Base-by-base conservation (phyloP, 2,113 vertebrate genomes). In the Ctenomys sociabilis region DNA sequence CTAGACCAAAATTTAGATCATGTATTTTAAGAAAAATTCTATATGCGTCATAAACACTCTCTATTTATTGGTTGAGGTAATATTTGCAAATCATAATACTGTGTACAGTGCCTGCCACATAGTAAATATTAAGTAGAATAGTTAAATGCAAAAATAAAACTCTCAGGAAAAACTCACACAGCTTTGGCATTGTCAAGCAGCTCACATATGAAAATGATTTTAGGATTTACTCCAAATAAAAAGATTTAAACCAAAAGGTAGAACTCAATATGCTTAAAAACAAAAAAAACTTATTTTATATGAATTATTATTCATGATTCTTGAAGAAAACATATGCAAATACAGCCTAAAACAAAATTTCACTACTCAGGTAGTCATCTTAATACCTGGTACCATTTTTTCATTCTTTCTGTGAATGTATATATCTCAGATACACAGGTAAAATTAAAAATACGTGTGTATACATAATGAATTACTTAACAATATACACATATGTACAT, bases 231-330 rank as follows among this genome's bases (percentile, higher is more conserved):
- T 30, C n/a, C 35, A 43, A 61, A 88, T 59, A 92, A 85, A 19
- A 24, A 87, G 10, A 88, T 93, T 94, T 88, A 95, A 97, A 70
- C 21, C 35, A 97, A 59, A 64, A 73, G 82, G 85, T 83, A 90
- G 68, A 68, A 91, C 2, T 87, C 24, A 91, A 73, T 88, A 61
- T 87, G 12, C 85, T 95, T 83, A 59, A 88, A 93, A 95, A 77
- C 45, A 82, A n/a, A 72, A 63, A 63, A 93, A 57, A 54, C 40
- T 43, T 94, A 52, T 52, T 92, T 97, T 77, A 90, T 2, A 63
- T 8, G 95, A 83, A 77, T 92, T 87, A 35, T 88, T 66, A 77
- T 85, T 88, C 45, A 81, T 89, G 78, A 7, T 91, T 94, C 90
- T 73, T 85, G 0, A 61, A 81, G 77, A 80, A 96, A 89, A 73